These are phyloP conservation scores for Microtus oregoni DNA, from an alignment of 2,113 vertebrate species.

Conservation along the genomic window DNA sequence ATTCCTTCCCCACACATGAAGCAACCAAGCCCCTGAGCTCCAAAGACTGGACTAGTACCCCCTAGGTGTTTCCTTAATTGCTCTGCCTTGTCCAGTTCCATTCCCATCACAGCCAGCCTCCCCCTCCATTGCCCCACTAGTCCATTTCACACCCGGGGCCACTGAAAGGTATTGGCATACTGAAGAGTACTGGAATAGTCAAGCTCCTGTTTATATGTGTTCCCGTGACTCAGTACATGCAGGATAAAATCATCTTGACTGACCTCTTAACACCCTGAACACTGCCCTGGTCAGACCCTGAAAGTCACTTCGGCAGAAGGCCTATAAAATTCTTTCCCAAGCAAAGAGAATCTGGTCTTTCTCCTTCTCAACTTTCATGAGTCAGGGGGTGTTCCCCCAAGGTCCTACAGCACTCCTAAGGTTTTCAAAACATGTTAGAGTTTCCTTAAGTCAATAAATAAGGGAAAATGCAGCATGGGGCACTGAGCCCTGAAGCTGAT, in stretches of 20 bases:
- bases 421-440: slow-evolving; percentile 49
- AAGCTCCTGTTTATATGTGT: background rate
- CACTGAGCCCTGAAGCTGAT: background rate
- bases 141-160: background rate
- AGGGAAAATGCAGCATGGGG: slow-evolving; percentile 7
- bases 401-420: background rate
- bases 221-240: background rate
- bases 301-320: background rate
- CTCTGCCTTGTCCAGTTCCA: slow-evolving; percentile 25
- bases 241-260: slow-evolving; percentile 45
- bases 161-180: background rate
- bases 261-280: slow-evolving; percentile 51
- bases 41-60: background rate
- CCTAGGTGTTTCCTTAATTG: background rate
- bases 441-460: slow-evolving; percentile 42
- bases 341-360: slow-evolving; percentile 22
- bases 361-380: slow-evolving; percentile 17
- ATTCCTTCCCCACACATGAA: background rate
- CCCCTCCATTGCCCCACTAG: background rate
- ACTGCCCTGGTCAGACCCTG: background rate
- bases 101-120: background rate
- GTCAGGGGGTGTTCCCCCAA: background rate
- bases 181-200: background rate
- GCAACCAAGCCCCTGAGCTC: background rate
- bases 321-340: slow-evolving; percentile 36